These are phyloP conservation scores for Pseudopleuronectes americanus DNA, from an alignment of 2,797 vertebrate species.

Conservation along the genomic window DNA sequence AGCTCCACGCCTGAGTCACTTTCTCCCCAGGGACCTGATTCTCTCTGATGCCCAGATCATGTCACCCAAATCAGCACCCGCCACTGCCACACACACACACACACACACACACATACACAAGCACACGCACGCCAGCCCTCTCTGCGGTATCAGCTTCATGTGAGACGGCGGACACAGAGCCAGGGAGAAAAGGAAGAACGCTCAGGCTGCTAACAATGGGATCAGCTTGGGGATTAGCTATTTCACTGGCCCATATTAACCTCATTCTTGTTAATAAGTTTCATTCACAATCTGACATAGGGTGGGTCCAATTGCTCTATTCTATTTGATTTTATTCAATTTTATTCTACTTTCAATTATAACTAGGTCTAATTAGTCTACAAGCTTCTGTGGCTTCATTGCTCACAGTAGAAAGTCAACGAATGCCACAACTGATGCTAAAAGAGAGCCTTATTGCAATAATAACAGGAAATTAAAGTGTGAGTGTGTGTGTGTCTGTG, in stretches of 20 bases:
- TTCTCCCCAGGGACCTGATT: constrained; percentile 36
- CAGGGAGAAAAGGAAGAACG: constrained; percentile 16
- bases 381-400: constrained; percentile 5
- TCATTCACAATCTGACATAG: constrained; percentile 41
- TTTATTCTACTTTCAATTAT: constrained; percentile 10
- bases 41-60: constrained; percentile 53
- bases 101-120: background rate
- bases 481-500: background rate
- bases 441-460: background rate
- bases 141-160: constrained; percentile 16
- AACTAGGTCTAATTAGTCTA: constrained; percentile 12
- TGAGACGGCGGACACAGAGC: constrained; percentile 3
- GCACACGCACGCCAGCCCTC: constrained; percentile 3
- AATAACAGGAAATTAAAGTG: constrained; percentile 12
- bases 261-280: constrained; percentile 44
- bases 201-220: constrained; percentile 43
- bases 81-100: background rate
- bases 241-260: constrained; percentile 45
- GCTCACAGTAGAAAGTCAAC: too few species aligned
- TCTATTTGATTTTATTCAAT: constrained; percentile 22
- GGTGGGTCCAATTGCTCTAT: constrained; percentile 30
- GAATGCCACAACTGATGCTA: too few species aligned
- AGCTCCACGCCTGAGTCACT: constrained; percentile 57
- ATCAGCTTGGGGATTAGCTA: constrained; percentile 50
- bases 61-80: constrained; percentile 40